These are phyloP conservation scores for Octomys mimax DNA, from an alignment of 2,797 vertebrate genomes.

Conservation along the genomic window DNA sequence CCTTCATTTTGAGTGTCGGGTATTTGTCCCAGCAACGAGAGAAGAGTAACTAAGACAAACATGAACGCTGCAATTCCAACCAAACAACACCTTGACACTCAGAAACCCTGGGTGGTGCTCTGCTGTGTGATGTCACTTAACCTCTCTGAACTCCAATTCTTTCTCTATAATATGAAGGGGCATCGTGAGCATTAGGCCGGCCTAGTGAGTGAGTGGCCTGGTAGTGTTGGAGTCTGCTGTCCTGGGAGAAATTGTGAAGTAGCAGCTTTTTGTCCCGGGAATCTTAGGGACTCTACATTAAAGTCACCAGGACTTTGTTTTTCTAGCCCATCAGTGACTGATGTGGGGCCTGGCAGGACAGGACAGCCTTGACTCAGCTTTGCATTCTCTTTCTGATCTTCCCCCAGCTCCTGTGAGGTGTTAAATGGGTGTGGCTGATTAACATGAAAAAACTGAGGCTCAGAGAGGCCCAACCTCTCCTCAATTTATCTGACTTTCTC, in stretches of 20 bases:
- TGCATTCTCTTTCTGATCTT: not conserved
- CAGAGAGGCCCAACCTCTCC: not conserved
- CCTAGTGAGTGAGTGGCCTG: not conserved
- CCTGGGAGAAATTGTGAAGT: not conserved
- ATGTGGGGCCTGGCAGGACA: not conserved
- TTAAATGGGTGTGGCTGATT: not conserved
- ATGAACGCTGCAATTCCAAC: not conserved
- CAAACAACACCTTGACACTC: not conserved
- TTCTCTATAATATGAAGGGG: not conserved
- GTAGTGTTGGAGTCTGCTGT: not conserved
- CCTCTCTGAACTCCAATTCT: not conserved
- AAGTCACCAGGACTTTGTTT: not conserved
- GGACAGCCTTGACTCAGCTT: not conserved
- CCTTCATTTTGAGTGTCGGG: too few relatives aligned
- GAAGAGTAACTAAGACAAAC: too few relatives aligned
- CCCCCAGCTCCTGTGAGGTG: not conserved
- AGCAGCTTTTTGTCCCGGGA: not conserved
- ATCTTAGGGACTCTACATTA: not conserved
- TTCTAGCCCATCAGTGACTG: not conserved
- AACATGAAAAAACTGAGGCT: slow-evolving; percentile 9
- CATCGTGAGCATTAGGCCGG: not conserved
- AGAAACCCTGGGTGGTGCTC: not conserved
- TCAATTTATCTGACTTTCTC: not conserved
- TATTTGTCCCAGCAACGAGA: too few relatives aligned
- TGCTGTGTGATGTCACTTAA: not conserved